Evolutionary conservation across 2,888 invertebrate species (phyloP).

Genomic region (Torymus texanus): DNA sequence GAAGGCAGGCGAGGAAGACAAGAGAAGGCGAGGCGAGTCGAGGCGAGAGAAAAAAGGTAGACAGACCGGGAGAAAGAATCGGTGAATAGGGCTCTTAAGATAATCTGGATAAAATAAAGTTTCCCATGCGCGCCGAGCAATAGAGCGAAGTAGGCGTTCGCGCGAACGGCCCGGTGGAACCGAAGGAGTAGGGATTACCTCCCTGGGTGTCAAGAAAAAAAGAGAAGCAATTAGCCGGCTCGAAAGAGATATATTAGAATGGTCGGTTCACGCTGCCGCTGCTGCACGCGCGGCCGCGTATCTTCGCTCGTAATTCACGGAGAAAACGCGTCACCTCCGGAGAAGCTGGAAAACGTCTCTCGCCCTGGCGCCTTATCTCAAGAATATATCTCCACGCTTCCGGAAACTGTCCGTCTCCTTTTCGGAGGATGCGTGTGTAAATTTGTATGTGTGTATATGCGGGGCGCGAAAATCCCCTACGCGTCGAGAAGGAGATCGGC

Average conservation of each 20-base stretch:
- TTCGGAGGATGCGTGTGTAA: no score
- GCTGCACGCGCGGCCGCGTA: slow-evolving; percentile 24
- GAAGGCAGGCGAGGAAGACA: not conserved
- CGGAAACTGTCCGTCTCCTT: slow-evolving; percentile 72
- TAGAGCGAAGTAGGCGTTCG: slow-evolving; percentile 3
- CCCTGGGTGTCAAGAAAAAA: slow-evolving; percentile 58
- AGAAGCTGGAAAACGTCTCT: slow-evolving; percentile 43
- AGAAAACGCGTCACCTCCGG: slow-evolving; percentile 59
- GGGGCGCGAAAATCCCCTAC: slow-evolving; percentile 49
- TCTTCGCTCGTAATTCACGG: slow-evolving; percentile 63
- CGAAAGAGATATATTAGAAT: slow-evolving; percentile 66
- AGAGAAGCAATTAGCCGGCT: slow-evolving; percentile 56
- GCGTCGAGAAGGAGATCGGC: no score
- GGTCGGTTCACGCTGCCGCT: slow-evolving; percentile 46
- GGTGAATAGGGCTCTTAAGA: slow-evolving; percentile 56
- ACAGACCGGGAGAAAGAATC: slow-evolving; percentile 14
- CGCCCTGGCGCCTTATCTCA: slow-evolving; percentile 57
- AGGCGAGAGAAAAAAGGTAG: not conserved
- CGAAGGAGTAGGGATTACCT: slow-evolving; percentile 48
- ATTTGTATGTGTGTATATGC: not conserved
- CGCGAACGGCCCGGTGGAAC: not conserved
- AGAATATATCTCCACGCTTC: slow-evolving; percentile 72
- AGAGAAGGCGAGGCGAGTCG: not conserved
- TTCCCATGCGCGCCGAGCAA: slow-evolving; percentile 46
- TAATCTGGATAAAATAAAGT: slow-evolving; percentile 57